Percentiles rank a stretch among this genome's conserved stretches.
These are phyloP conservation scores for Rhinolophus ferrumequinum DNA, from an alignment of 2,113 vertebrate genomes.

Conservation along the genomic window DNA sequence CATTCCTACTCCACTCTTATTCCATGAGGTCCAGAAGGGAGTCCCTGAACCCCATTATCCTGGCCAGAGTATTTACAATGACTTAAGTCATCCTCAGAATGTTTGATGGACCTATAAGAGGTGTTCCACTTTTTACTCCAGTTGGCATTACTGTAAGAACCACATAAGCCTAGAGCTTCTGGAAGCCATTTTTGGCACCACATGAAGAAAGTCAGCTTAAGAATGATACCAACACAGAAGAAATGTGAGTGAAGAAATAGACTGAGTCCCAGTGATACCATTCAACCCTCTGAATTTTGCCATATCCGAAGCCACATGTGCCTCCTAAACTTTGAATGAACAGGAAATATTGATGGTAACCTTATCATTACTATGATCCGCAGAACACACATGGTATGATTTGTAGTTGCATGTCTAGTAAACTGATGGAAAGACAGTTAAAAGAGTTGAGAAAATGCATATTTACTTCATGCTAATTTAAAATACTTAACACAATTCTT, in stretches of 20 bases:
- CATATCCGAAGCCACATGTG: background rate
- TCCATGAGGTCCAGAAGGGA: background rate
- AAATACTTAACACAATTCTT: background rate
- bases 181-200: background rate
- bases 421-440: background rate
- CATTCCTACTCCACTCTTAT: background rate
- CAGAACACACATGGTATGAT: background rate
- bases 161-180: background rate
- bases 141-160: background rate
- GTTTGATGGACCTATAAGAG: background rate
- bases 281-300: background rate
- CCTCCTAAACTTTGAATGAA: background rate
- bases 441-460: background rate
- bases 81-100: background rate
- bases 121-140: background rate
- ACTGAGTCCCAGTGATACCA: rapidly evolving
- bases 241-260: background rate
- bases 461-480: background rate
- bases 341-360: background rate
- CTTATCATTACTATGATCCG: background rate
- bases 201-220: background rate
- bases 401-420: background rate
- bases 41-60: rapidly evolving
- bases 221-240: background rate
- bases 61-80: background rate